phyloP scores from a whole-genome alignment of 37 sponge, comb jelly and placozoan genomes.

The Diacarnus erythraeanus region DNA sequence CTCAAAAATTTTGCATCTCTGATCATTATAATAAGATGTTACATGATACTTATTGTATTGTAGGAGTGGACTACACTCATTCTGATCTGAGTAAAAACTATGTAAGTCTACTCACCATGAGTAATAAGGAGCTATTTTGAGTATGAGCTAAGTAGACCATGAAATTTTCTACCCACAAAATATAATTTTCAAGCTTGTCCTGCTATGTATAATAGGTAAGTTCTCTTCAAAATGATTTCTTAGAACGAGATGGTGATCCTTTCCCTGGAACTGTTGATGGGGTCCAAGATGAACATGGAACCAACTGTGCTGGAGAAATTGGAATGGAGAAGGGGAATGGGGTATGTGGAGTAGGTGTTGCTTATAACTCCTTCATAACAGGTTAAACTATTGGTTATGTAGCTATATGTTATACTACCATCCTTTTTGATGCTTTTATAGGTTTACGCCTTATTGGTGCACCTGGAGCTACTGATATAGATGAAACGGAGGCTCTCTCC shows the following conservation, averaged over 20 bases:
- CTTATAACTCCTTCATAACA: conserved; percentile 74
- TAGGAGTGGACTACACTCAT: no score
- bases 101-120: no score
- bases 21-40: no score
- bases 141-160: no score
- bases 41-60: no score
- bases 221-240: conserved; percentile 37
- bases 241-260: conserved; percentile 71
- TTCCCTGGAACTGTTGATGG: neutral
- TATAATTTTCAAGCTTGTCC: no score
- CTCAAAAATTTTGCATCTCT: no score
- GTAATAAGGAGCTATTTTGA: no score
- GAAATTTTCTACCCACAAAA: no score
- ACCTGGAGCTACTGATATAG: conserved; percentile 6
- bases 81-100: no score
- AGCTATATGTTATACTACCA: neutral
- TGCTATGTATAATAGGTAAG: no score
- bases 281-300: conserved; percentile 90
- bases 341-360: conserved; percentile 83
- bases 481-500: conserved; percentile 70
- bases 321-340: conserved; percentile 61
- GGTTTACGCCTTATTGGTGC: neutral
- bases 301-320: conserved; percentile 90
- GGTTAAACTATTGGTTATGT: conserved; percentile 29
- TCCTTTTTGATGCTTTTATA: neutral